phyloP scores from a whole-genome alignment of 2,113 vertebrate species.

The Daboia siamensis region DNA sequence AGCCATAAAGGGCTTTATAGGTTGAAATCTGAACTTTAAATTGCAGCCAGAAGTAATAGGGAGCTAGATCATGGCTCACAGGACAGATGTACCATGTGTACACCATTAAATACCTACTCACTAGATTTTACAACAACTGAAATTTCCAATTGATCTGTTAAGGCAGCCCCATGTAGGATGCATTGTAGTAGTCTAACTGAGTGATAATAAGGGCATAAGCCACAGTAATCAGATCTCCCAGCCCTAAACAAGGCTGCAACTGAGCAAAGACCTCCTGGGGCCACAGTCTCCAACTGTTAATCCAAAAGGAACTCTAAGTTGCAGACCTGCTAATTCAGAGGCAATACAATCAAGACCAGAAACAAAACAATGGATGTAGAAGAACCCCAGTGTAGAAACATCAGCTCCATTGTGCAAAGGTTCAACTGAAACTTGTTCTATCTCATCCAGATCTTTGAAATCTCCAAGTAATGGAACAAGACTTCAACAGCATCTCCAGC shows the following conservation, averaged over 20 bases:
- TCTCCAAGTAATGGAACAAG: neutral
- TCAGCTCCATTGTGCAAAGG: neutral
- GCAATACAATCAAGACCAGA: neutral
- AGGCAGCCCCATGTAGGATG: neutral
- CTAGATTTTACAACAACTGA: neutral
- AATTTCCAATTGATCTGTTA: neutral
- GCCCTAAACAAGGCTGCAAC: neutral
- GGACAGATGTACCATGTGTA: neutral
- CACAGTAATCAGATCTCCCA: neutral
- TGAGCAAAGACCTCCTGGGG: neutral
- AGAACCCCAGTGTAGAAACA: neutral
- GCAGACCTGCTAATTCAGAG: neutral
- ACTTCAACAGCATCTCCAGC: too few species aligned
- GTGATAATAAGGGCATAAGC: neutral
- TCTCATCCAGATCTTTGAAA: neutral
- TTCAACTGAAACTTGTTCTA: neutral
- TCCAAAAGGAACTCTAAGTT: neutral
- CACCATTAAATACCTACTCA: neutral
- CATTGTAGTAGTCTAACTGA: neutral
- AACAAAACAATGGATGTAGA: neutral
- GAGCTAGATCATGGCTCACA: neutral
- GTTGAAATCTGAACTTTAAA: neutral
- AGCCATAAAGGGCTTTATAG: neutral
- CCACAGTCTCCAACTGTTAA: neutral
- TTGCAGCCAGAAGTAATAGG: neutral